A percentile compares a stretch with the other conserved stretches of the same genome.
Evolutionary conservation across 1,140 invertebrate species (phyloP).

Genomic region (Spodoptera frugiperda): DNA sequence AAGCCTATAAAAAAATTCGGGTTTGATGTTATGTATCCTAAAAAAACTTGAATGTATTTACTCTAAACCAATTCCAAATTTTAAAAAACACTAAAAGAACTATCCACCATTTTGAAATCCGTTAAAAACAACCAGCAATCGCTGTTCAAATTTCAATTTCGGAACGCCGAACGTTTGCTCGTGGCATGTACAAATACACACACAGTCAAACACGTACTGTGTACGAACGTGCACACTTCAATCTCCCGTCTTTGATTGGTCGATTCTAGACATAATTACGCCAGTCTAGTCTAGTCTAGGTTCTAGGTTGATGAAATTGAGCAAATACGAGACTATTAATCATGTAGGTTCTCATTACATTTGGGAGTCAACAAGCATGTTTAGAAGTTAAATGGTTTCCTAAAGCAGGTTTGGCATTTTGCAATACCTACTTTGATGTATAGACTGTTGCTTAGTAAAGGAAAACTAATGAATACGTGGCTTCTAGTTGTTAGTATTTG

Average conservation of each 20-base stretch:
- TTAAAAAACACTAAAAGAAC: no score
- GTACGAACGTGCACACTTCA: conserved; percentile 6
- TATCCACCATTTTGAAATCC: no score
- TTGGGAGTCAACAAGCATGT: conserved; percentile 7
- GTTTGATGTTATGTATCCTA: no score
- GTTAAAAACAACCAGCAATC: conserved; percentile 19
- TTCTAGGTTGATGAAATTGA: conserved; percentile 35
- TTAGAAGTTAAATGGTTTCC: conserved; percentile 2
- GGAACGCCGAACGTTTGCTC: conserved; percentile 10
- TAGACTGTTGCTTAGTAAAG: neutral
- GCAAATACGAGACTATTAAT: conserved; percentile 27
- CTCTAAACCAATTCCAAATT: no score
- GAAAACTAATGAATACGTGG: no score
- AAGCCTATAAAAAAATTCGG: no score
- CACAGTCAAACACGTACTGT: neutral
- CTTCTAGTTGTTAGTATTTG: no score
- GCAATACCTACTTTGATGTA: neutral
- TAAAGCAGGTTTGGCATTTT: neutral
- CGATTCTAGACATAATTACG: conserved; percentile 35
- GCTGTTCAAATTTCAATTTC: conserved; percentile 32
- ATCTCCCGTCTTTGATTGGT: conserved; percentile 31
- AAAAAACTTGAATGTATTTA: no score
- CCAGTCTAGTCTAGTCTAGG: conserved; percentile 1
- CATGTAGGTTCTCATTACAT: conserved; percentile 36
- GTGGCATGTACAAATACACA: neutral